These are phyloP conservation scores for Scaptomyza reducta DNA, from an alignment of 2,888 invertebrate species.

Conservation along the genomic window DNA sequence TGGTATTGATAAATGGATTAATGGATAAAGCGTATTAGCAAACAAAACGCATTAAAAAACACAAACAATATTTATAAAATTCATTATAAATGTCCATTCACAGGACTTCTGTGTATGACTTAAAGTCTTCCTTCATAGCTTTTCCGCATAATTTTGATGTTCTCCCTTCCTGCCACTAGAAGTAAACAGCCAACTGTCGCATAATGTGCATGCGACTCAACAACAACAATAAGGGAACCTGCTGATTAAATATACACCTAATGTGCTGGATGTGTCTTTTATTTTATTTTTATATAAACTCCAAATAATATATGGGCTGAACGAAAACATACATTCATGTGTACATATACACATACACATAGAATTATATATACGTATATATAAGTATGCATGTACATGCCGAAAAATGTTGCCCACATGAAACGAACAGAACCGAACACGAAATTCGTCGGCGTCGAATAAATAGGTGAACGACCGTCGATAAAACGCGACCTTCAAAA, in stretches of 20 bases:
- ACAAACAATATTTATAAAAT: slow-evolving; percentile 21
- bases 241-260: slow-evolving; percentile 74
- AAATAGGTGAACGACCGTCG: slow-evolving; percentile 84
- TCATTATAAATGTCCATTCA: slow-evolving; percentile 17
- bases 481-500: slow-evolving; percentile 84
- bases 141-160: slow-evolving; percentile 65
- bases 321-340: slow-evolving; percentile 6
- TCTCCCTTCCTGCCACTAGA: slow-evolving; percentile 3
- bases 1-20: background rate
- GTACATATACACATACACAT: background rate
- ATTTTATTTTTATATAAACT: slow-evolving; percentile 13
- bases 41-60: slow-evolving; percentile 21
- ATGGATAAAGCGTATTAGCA: slow-evolving; percentile 19
- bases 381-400: background rate
- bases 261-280: slow-evolving; percentile 30
- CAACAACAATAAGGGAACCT: slow-evolving; percentile 38
- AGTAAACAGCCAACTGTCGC: slow-evolving; percentile 68
- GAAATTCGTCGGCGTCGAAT: slow-evolving; percentile 50
- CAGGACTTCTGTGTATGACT: slow-evolving; percentile 7
- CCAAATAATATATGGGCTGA: slow-evolving; percentile 25
- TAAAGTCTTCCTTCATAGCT: slow-evolving; percentile 55
- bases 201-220: slow-evolving; percentile 52
- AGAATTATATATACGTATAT: background rate
- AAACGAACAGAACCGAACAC: slow-evolving; percentile 24
- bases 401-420: slow-evolving; percentile 27